Base-by-base conservation (phyloP, 2,113 vertebrate genomes). In the Solenodon paradoxus region DNA sequence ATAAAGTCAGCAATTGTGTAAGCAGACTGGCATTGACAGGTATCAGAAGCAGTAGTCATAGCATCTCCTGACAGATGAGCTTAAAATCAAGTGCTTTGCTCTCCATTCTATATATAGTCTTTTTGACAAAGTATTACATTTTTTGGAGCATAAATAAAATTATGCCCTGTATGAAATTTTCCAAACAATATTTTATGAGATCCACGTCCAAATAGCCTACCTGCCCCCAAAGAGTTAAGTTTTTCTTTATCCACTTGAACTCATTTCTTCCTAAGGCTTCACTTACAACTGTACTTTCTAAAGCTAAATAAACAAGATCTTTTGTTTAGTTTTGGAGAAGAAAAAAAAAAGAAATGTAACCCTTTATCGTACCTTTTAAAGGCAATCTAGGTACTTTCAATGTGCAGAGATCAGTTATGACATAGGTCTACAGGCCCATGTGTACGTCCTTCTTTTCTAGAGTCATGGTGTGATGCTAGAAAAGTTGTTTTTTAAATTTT, bases 311-410 rank as follows among this genome's bases (percentile, higher is more conserved):
- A 98, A 88, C 30, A 45, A 92, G 88, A 97, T 93, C 96, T 97
- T 97, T 85, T 90, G 87, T 92, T 90, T 93, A 63, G 79, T 97
- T 97, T 95, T 57, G 93, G 80, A 55, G 84, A 90, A 63, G 28
- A 83, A 63, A 49, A 35, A 55, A 45, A 51, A 86, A 93, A 95
- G 81, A 96, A 95, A 96, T 59, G 40, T 88, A 95, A 97, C 95
- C 85, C 82, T 97, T 97, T 96, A 97, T 94, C 81, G 95, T 97
- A 98, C 97, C 92, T 98, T 97, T 96, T 98, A 97, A 98, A 98
- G 97, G 96, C 95, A 98, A 98, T 95, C 97, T 97, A 96, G 96
- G 95, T 97, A 98, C 96, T 96, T 98, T 96, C 95, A 97, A 96
- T 97, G 97, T 96, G 96, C 97, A 95, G 97, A 92, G 59, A 88